Base-by-base conservation (phyloP, 2,888 invertebrate species). In the Neuroscelio doddi region DNA sequence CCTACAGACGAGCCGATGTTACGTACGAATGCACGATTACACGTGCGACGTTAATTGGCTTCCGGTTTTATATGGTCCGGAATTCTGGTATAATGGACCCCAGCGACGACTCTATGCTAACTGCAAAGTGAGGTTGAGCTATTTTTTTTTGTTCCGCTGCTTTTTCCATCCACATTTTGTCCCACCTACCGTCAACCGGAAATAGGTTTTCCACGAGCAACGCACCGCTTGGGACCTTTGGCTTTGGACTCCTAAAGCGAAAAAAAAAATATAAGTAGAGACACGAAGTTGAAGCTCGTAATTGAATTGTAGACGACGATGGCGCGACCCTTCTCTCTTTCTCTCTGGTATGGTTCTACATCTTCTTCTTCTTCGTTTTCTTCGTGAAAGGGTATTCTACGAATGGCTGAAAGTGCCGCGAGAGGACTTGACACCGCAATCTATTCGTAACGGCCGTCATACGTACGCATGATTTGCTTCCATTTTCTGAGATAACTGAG, bases 391-490 rank as follows among this genome's bases (percentile, higher is more conserved):
- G 21, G 3, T 21, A 3, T 5, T 21, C 21, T 21, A 5, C 5
- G 21, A 21, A 21, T 21, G 21, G 21, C 21, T 5, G 21, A 2
- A 3, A 21, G 3, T 3, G 21, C 21, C 59, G 39, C 17, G 49
- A 44, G 24, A 5, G 21, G 21, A 21, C 21, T 21, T 21, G 36
- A 52, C 52, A 52, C 21, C 29, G 61, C 61, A 50, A 44, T 53
- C 44, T 34, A 61, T 49, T 61, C 42, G 53, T 47, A 61, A 47
- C 34, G 49, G 39, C 38, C 53, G 49, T 50, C 61, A 16, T 53
- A 50, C 61, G 46, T 49, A 51, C 51, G 50, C 63, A 29, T 46
- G 50, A 51, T 63, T 51, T 63, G 51, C 41, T 51, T 56, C 46
- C 46, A 46, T 42, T 63, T 51, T 49, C 30, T 34, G 39, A 52